A percentile compares a stretch with the other conserved stretches of the same genome.
phyloP scores from a whole-genome alignment of 2,113 vertebrate species.

The Nannobrachium achirus region DNA sequence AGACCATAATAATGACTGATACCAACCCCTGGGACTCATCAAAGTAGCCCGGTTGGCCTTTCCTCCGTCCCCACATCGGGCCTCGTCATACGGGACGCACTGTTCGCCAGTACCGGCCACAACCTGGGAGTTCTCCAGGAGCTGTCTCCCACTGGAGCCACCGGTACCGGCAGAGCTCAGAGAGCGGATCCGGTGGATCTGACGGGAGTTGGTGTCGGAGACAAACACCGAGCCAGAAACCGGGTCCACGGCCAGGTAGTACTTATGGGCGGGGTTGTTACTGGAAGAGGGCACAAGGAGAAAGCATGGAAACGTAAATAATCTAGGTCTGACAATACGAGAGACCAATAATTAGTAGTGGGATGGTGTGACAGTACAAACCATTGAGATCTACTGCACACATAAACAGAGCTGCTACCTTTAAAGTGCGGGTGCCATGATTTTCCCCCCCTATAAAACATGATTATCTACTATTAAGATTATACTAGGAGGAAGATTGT shows the following conservation, averaged over 20 bases:
- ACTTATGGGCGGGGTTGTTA: slow-evolving; percentile 91
- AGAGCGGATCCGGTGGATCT: slow-evolving; percentile 85
- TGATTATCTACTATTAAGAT: too few species aligned
- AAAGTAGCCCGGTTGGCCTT: slow-evolving; percentile 88
- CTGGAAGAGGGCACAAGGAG: slow-evolving; percentile 67
- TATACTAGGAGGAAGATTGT: too few species aligned
- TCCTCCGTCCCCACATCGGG: slow-evolving; percentile 88
- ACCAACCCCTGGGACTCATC: slow-evolving; percentile 90
- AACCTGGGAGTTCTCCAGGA: slow-evolving; percentile 85
- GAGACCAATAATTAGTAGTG: too few species aligned
- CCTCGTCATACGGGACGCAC: slow-evolving; percentile 89
- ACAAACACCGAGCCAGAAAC: slow-evolving; percentile 86
- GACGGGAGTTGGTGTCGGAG: slow-evolving; percentile 90
- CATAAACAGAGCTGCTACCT: too few species aligned
- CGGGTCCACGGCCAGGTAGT: slow-evolving; percentile 90
- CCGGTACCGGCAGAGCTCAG: slow-evolving; percentile 77
- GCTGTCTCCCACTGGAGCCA: slow-evolving; percentile 73
- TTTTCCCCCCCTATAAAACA: too few species aligned
- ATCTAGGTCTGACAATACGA: too few species aligned
- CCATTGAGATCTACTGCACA: too few species aligned
- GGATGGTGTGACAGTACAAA: too few species aligned
- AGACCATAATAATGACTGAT: too few species aligned
- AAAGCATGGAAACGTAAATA: too few species aligned
- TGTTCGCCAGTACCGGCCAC: slow-evolving; percentile 90
- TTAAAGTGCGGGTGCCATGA: too few species aligned